Percentiles rank a stretch among this genome's conserved stretches.
Conservation (phyloP, 2,888 invertebrate species). For the Geophilus truncorum region DNA sequence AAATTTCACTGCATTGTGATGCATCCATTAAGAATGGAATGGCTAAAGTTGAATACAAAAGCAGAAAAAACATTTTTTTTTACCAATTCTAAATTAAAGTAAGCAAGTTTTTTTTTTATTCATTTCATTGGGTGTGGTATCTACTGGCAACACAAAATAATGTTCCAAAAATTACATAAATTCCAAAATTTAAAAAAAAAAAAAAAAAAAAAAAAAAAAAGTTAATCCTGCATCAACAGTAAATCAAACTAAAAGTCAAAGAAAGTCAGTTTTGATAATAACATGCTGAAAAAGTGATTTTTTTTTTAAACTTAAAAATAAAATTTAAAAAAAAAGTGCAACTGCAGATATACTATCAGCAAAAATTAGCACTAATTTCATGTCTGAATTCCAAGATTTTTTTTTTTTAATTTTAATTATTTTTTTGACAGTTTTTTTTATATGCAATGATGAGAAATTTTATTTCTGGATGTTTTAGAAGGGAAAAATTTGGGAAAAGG, state of each 20-base stretch:
- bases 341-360: slow-evolving; percentile 2
- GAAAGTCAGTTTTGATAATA: too few species aligned
- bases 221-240: neutral
- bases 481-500: neutral
- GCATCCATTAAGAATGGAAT: neutral
- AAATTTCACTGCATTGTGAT: slow-evolving; percentile 2
- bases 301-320: neutral
- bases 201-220: slow-evolving; percentile 22
- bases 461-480: neutral
- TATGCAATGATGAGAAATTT: slow-evolving; percentile 27
- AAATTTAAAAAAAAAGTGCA: slow-evolving; percentile 1
- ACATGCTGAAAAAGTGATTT: neutral
- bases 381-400: neutral
- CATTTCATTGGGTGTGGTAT: slow-evolving; percentile 29
- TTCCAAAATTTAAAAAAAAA: neutral
- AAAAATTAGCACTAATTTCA: slow-evolving; percentile 25
- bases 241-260: neutral
- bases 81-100: neutral
- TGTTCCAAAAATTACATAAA: neutral
- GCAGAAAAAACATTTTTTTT: neutral
- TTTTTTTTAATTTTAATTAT: neutral
- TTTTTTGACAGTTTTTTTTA: neutral
- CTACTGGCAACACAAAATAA: slow-evolving; percentile 29
- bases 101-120: neutral
- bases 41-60: neutral